Percentiles rank a stretch among this genome's conserved stretches.
Evolutionary conservation across 2,888 invertebrate genomes (phyloP).

Genomic region (Monopis laevigella): DNA sequence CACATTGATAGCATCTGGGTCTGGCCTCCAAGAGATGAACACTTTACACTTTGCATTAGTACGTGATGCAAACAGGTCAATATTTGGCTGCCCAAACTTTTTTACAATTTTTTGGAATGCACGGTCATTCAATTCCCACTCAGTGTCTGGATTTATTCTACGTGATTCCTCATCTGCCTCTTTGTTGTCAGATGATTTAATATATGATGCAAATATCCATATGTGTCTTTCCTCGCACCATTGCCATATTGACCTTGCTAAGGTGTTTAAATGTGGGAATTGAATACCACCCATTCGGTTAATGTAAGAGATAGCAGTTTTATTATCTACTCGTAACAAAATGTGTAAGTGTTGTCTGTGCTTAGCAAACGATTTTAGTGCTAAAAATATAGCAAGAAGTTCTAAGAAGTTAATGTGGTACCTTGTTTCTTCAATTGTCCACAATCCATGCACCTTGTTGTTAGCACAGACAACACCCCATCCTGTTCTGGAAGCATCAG

Average conservation of each 20-base stretch:
- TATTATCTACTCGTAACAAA: slow-evolving; percentile 11
- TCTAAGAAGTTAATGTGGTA: slow-evolving; percentile 10
- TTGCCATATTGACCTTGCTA: slow-evolving; percentile 6
- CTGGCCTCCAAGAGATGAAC: slow-evolving; percentile 13
- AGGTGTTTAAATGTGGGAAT: no score
- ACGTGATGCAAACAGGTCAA: slow-evolving; percentile 17
- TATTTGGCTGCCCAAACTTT: slow-evolving; percentile 17
- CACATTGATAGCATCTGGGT: slow-evolving; percentile 17
- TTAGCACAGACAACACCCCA: not conserved
- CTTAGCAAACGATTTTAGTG: slow-evolving; percentile 11
- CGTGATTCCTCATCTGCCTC: slow-evolving; percentile 22
- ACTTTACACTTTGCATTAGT: slow-evolving; percentile 17
- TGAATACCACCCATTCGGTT: no score
- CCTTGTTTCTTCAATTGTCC: not conserved
- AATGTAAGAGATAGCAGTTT: no score
- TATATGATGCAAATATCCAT: slow-evolving; percentile 2
- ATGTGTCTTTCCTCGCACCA: slow-evolving; percentile 10
- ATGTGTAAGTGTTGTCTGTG: not conserved
- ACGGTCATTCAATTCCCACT: slow-evolving; percentile 19
- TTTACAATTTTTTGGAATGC: slow-evolving; percentile 11
- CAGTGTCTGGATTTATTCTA: slow-evolving; percentile 18
- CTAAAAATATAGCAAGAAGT: slow-evolving; percentile 10
- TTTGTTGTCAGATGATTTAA: slow-evolving; percentile 13
- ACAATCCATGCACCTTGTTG: not conserved
- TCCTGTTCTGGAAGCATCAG: slow-evolving; percentile 10